Conservation (phyloP, 2,797 vertebrate genomes). For the Brotula barbata region DNA sequence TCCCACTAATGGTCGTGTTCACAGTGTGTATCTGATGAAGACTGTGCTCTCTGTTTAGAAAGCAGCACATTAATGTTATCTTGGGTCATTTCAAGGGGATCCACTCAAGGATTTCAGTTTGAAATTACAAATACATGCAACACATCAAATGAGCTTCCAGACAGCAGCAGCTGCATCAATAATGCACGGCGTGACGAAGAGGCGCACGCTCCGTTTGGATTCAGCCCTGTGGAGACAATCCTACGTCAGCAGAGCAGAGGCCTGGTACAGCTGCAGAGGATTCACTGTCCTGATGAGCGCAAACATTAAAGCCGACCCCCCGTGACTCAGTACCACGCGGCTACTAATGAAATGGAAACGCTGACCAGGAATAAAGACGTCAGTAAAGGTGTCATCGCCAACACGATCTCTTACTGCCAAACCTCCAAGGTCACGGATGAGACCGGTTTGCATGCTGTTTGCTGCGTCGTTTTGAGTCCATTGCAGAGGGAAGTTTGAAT, state of each 20-base stretch:
- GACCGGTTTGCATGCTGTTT: constrained; percentile 12
- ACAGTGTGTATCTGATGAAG: constrained; percentile 43
- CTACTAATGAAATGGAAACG: constrained; percentile 29
- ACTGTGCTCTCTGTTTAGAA: constrained; percentile 19
- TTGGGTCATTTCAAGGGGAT: constrained; percentile 41
- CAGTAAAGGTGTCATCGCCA: no score
- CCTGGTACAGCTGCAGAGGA: not conserved
- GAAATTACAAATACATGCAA: constrained; percentile 29
- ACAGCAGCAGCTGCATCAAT: constrained; percentile 20
- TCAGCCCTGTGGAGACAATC: constrained; percentile 26
- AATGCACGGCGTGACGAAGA: constrained; percentile 14
- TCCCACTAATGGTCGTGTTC: constrained; percentile 50
- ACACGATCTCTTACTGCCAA: constrained; percentile 5
- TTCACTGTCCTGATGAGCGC: not conserved
- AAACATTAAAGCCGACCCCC: not conserved
- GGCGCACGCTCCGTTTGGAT: constrained; percentile 27
- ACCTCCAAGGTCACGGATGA: constrained; percentile 31
- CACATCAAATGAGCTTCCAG: constrained; percentile 21
- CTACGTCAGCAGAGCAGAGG: constrained; percentile 19
- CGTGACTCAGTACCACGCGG: not conserved
- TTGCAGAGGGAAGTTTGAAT: not conserved
- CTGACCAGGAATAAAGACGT: no score
- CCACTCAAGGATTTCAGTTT: constrained; percentile 7
- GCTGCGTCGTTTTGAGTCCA: not conserved
- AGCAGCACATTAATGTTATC: constrained; percentile 40